phyloP scores from a whole-genome alignment of 2,888 invertebrate genomes.

The Chrysopilus asiliformis region DNA sequence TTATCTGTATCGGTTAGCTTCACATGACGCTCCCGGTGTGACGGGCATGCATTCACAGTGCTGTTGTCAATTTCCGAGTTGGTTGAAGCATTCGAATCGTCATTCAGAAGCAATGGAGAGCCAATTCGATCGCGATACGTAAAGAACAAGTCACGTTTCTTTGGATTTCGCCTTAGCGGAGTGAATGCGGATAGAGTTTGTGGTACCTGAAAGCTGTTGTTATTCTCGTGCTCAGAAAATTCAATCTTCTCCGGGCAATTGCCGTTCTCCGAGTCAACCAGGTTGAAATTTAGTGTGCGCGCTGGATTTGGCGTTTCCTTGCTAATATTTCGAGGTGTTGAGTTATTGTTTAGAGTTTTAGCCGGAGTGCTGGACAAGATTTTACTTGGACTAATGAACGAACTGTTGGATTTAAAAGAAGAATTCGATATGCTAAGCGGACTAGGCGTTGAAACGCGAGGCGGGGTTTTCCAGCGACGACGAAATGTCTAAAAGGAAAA shows the following conservation, averaged over 20 bases:
- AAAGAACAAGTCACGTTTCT: constrained; percentile 22
- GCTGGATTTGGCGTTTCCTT: neutral
- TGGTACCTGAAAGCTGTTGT: neutral
- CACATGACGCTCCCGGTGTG: constrained; percentile 34
- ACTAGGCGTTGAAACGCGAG: constrained; percentile 34
- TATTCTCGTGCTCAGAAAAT: neutral
- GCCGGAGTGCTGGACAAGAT: constrained; percentile 9
- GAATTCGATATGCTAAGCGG: too few species aligned
- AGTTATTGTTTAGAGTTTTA: constrained; percentile 8
- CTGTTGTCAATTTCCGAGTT: constrained; percentile 10
- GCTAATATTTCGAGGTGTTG: constrained; percentile 4
- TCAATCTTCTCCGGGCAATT: neutral
- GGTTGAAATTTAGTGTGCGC: too few species aligned
- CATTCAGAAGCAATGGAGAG: constrained; percentile 17
- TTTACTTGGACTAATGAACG: too few species aligned
- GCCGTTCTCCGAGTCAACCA: neutral
- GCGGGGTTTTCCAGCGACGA: constrained; percentile 73
- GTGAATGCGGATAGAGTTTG: too few species aligned
- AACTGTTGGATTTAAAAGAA: too few species aligned
- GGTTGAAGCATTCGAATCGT: constrained; percentile 10
- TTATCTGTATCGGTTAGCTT: constrained; percentile 65
- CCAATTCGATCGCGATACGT: constrained; percentile 21
- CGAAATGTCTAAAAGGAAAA: constrained; percentile 41
- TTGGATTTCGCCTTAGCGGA: constrained; percentile 13
- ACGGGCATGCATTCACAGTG: constrained; percentile 19